A percentile compares a stretch with the other conserved stretches of the same genome.
Conservation (phyloP, 2,113 vertebrate genomes). For the Corythaeola cristata region DNA sequence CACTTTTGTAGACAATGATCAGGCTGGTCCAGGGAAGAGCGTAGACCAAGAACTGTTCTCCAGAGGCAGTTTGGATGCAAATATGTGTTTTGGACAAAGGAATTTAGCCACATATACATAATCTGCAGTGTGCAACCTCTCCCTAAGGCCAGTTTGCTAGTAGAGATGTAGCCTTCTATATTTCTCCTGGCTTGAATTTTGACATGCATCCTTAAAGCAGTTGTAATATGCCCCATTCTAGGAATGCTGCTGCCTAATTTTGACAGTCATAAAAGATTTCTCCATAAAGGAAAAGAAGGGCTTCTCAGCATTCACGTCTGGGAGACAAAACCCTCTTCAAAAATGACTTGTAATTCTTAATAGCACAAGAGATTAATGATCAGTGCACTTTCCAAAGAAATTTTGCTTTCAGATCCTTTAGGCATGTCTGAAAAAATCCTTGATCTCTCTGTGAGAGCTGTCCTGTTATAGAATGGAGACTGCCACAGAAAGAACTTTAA, state of each 20-base stretch:
- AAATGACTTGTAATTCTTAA: neutral
- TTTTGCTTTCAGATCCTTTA: neutral
- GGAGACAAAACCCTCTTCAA: neutral
- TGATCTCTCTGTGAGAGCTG: neutral
- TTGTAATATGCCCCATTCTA: neutral
- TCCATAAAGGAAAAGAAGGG: neutral
- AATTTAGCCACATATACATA: neutral
- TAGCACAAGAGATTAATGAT: rapidly evolving
- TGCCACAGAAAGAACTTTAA: neutral
- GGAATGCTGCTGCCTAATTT: neutral
- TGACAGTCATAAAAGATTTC: neutral
- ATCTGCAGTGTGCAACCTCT: neutral
- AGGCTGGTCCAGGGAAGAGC: neutral
- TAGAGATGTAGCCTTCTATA: neutral
- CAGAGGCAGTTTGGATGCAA: neutral
- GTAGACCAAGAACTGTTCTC: neutral
- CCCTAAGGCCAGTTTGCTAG: neutral
- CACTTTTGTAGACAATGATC: neutral
- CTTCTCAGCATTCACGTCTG: neutral
- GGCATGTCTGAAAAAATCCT: neutral
- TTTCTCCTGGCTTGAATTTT: neutral
- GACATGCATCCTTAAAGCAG: neutral
- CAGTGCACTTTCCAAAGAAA: neutral
- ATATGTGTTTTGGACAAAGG: rapidly evolving
- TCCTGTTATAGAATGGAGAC: neutral